Percentiles rank a stretch among this genome's conserved stretches.
Conservation (phyloP, 1,140 invertebrate genomes). For the Stegodyphus dumicola region DNA sequence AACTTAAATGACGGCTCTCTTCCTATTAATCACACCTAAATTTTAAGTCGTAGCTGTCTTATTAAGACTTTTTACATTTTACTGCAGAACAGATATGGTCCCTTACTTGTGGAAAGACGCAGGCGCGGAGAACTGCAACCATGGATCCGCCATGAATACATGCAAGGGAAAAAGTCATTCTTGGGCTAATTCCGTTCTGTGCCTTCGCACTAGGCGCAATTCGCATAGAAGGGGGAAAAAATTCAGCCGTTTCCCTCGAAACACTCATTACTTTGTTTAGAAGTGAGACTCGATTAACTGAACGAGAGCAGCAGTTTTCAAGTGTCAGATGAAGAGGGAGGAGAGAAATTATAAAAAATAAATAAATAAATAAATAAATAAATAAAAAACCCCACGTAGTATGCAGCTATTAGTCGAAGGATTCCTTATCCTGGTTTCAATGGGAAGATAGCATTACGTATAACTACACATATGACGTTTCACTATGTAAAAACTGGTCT, state of each 20-base stretch:
- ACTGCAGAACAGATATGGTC: background rate
- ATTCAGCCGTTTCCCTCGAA: background rate
- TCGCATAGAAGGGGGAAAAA: background rate
- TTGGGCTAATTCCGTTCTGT: background rate
- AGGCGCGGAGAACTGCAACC: background rate
- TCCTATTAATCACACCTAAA: background rate
- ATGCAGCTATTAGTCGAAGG: no score
- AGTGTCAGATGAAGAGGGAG: no score
- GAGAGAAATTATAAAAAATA: no score
- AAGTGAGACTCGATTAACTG: no score
- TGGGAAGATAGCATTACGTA: no score
- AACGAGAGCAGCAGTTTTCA: no score
- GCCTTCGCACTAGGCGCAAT: background rate
- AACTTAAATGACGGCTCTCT: no score
- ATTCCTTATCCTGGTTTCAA: no score
- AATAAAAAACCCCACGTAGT: no score
- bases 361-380: no score
- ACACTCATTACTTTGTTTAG: background rate
- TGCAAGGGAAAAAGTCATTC: background rate
- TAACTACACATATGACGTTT: no score
- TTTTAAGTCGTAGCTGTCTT: background rate
- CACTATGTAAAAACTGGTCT: no score
- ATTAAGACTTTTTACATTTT: background rate
- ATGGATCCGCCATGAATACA: background rate
- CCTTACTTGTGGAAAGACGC: background rate